Base-by-base conservation (phyloP, 2,797 vertebrate genomes). In the Anas acuta region DNA sequence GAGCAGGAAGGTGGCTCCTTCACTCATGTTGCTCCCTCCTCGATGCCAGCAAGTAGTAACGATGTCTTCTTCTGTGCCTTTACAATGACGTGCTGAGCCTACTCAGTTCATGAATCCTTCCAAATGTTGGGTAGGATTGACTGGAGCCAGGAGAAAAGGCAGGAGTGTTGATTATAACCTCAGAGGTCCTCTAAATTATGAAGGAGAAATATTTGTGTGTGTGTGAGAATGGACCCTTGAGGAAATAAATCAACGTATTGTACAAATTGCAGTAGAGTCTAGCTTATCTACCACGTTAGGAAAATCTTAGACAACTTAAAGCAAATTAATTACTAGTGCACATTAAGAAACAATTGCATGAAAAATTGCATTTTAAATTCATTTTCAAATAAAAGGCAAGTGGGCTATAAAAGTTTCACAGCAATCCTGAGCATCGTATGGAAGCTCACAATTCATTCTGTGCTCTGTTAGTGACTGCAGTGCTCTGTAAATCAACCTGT, bases 331-430 rank as follows among this genome's bases (percentile, higher is more conserved):
- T 76, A 37, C 47, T 86, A 13, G 45, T 57, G 57, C 61, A 74
- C 45, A 39, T 81, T 37, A 84, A 66, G 54, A 88, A 93, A 81
- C 13, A 93, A 70, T 35, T 70, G 11, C 23, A 33, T 73, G 43
- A 79, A 88, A 95, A 90, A 73, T 45, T 8, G 51, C 21, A 64
- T 72, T 66, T 84, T 11, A 75, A 90, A 73, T 54, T 14, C 69
- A 33, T 94, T 88, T 78, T 88, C 66, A 86, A 39, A 76, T 86
- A 76, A 88, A 86, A 89, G n/a, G 45, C 28, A 80, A 9, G 58
- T 64, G 49, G 33, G 19, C 47, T 92, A 6, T 86, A 70, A 57
- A 65, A 70, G 39, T 43, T 73, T 60, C 28, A 60, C 35, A 3
- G 5, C n/a, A 43, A 49, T 84, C 23, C 39, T 62, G 70, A 66